Evolutionary conservation across 2,888 invertebrate genomes (phyloP), one percentile per base, ranked within the genome.

Genomic region (Epinotia bilunana): DNA sequence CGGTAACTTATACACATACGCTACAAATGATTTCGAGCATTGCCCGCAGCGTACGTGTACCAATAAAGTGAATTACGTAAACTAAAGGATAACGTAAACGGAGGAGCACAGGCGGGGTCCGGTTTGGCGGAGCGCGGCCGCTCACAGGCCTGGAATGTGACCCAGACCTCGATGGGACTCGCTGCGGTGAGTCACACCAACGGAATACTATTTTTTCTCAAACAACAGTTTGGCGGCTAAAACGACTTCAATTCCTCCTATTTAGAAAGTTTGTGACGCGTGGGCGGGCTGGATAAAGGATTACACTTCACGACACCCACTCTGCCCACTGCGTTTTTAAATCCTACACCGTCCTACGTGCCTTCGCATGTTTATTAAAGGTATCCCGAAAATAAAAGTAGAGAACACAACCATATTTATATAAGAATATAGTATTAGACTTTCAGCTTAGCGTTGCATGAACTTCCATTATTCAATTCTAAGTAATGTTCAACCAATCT

Each of bases 121-220:
- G 85, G 86, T 86, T 86, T 84, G 80, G 80, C 78, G 79, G 78
- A 70, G 75, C 63, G 63, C 63, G 57, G 65, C 75, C 67, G 79
- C 83, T 80, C 80, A 74, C 79, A 76, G 78, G 83, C 79, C 87
- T 87, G 92, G 93, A 93, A 94, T 94, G 93, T 92, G 91, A 93
- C 92, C 93, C 92, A 92, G 89, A 91, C 90, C 88, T 85, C 89
- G 84, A 84, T 84, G 89, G 90, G 89, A 89, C 86, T 84, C 85
- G 85, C 84, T 80, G 81, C 82, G 85, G 87, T 93, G 93, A 93
- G 90, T 93, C 93, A 93, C 82, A 81, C 80, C 83, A 84, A 86
- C 83, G 83, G 79, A 84, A 82, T 81, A 75, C 74, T 73, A 77
- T 76, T 77, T 78, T 85, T 83, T 84, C 82, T 82, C 79, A 78